Base-by-base conservation (phyloP, 2,888 invertebrate species). In the Elmis aenea region DNA sequence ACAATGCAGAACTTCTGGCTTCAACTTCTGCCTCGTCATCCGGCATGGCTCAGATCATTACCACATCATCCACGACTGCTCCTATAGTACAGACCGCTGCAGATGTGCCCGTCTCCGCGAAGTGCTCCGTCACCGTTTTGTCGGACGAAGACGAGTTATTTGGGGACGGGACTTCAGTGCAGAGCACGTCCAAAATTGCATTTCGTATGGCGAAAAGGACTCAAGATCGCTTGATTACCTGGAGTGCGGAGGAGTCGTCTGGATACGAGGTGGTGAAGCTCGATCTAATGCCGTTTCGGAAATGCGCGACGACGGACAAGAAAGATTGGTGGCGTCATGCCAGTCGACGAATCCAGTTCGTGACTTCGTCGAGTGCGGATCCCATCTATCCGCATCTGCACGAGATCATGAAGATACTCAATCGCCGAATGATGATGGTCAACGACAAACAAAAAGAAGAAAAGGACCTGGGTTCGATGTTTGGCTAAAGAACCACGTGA, bases 31-130 rank as follows among this genome's bases (percentile, higher is more conserved):
- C 20, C 27, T 34, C 27, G 10, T 28, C 27, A 28, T 34, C 28
- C 18, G 6, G 3, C 27, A 30, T 12, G 34, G 34, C 8, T 11
- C 9, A 16, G 27, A 34, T 13, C 34, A 34, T 22, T 14, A 3
- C 34, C 34, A 34, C 13, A 4, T 34, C 21, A 29, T 34, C 34
- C 34, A 34, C 34, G 27, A 34, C 13, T 34, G 33, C 26, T n/a
- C n/a, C n/a, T n/a, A n/a, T n/a, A n/a, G n/a, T n/a, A n/a, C n/a
- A n/a, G n/a, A n/a, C n/a, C n/a, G n/a, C n/a, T n/a, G n/a, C n/a
- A n/a, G n/a, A n/a, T n/a, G n/a, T n/a, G n/a, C n/a, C n/a, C n/a
- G n/a, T n/a, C n/a, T n/a, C n/a, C n/a, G n/a, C n/a, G n/a, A n/a
- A n/a, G n/a, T n/a, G n/a, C n/a, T n/a, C n/a, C n/a, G n/a, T n/a